These are phyloP conservation scores for Astyanax mexicanus DNA, from an alignment of 2,797 vertebrate species.

Conservation along the genomic window DNA sequence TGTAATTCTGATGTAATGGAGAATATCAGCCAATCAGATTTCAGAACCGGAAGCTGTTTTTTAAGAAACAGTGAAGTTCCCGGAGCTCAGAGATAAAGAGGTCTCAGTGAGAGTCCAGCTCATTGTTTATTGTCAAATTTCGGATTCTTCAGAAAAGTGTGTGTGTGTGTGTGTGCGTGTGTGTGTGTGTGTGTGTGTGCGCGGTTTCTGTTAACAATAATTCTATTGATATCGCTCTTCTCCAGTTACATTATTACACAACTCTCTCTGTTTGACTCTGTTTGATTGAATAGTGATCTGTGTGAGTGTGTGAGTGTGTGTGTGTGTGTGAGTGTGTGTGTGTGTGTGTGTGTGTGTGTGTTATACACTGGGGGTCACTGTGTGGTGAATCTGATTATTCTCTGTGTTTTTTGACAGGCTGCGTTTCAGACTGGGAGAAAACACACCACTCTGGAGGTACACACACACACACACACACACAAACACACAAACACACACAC, in stretches of 20 bases:
- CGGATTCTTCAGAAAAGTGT: neutral
- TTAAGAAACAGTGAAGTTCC: neutral
- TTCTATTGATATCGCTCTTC: neutral
- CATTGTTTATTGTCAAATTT: neutral
- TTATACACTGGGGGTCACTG: neutral
- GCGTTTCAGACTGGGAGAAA: neutral
- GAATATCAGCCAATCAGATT: too few species aligned
- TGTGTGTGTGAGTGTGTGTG: neutral
- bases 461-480: neutral
- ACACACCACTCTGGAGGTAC: neutral
- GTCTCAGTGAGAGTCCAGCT: too few species aligned
- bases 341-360: too few species aligned
- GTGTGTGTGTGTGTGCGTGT: too few species aligned
- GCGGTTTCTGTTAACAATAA: neutral
- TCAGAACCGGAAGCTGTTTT: too few species aligned
- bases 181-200: too few species aligned
- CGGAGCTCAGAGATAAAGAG: too few species aligned
- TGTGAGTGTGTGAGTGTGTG: neutral
- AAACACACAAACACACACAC: too few species aligned
- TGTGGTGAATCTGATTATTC: neutral
- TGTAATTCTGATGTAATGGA: too few species aligned
- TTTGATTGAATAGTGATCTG: too few species aligned
- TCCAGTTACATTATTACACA: too few species aligned
- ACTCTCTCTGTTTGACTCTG: neutral
- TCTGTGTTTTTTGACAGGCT: conserved; percentile 2